phyloP scores from a whole-genome alignment of 2,113 vertebrate species.

The Empidonax traillii region DNA sequence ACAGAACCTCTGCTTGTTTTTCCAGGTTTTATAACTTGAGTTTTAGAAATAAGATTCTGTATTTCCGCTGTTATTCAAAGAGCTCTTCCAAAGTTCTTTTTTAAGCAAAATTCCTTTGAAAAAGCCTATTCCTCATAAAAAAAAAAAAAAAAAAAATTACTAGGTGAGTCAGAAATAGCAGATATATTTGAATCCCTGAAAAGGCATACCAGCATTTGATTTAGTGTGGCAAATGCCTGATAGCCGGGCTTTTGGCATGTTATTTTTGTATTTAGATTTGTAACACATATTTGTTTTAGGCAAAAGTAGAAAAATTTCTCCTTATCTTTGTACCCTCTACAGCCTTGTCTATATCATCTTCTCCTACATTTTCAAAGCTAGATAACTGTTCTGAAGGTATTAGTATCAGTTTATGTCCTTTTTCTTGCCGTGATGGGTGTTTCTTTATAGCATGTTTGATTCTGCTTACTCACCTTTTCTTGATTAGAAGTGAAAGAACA shows the following conservation, averaged over 20 bases:
- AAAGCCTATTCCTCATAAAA: not conserved
- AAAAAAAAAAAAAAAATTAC: not conserved
- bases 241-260: not conserved
- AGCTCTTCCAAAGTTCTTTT: not conserved
- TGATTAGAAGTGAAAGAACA: not conserved
- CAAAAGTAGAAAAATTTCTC: not conserved
- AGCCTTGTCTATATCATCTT: not conserved
- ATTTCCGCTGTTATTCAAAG: not conserved
- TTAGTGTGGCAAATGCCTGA: not conserved
- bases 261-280: not conserved
- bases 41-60: not conserved
- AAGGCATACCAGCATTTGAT: not conserved
- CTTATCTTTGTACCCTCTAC: not conserved
- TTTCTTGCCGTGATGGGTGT: not conserved
- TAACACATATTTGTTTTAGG: not conserved
- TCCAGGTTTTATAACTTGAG: not conserved
- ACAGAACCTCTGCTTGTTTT: not conserved
- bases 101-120: not conserved
- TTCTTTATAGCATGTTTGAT: not conserved
- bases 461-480: not conserved
- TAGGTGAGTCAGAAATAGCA: not conserved
- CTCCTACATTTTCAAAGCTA: not conserved
- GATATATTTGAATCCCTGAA: not conserved
- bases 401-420: not conserved
- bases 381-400: not conserved